Percentiles rank a stretch among this genome's conserved stretches.
These are phyloP conservation scores for Xylophagus ater DNA, from an alignment of 2,888 invertebrate genomes.

Conservation along the genomic window DNA sequence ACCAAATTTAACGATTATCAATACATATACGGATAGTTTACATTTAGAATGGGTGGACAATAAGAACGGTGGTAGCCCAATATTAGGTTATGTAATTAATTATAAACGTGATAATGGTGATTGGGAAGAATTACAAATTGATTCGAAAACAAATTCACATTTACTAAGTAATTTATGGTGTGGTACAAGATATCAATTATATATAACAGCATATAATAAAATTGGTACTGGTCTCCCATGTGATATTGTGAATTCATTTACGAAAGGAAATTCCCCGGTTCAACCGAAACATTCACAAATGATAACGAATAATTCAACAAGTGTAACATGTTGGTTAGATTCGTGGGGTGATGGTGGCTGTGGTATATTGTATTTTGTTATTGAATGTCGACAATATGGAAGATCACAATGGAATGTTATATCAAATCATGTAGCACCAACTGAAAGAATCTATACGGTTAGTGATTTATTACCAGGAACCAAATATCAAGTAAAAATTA, in stretches of 20 bases:
- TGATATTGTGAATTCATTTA: constrained; percentile 75
- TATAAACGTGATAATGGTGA: constrained; percentile 83
- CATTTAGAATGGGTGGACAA: constrained; percentile 72
- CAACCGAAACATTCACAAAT: constrained; percentile 70
- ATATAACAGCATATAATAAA: constrained; percentile 81
- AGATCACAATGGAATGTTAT: constrained; percentile 60
- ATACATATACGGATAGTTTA: constrained; percentile 71
- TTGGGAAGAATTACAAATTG: constrained; percentile 83
- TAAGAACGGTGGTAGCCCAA: constrained; percentile 70
- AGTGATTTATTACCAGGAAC: constrained; percentile 64
- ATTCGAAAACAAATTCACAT: constrained; percentile 68
- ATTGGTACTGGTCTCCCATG: constrained; percentile 83
- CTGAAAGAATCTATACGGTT: constrained; percentile 71
- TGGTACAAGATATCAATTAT: constrained; percentile 77
- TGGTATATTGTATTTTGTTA: constrained; percentile 73
- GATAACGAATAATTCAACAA: constrained; percentile 75
- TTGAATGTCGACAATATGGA: constrained; percentile 59
- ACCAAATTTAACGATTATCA: constrained; percentile 68
- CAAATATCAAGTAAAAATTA: constrained; percentile 46
- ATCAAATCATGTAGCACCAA: constrained; percentile 70
- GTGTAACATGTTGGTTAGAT: constrained; percentile 75
- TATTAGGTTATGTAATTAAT: constrained; percentile 77
- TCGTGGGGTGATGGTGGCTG: constrained; percentile 86
- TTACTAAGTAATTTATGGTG: constrained; percentile 75
- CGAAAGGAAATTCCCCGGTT: constrained; percentile 68